Conservation (phyloP, 2,113 vertebrate genomes). For the Struthio camelus region DNA sequence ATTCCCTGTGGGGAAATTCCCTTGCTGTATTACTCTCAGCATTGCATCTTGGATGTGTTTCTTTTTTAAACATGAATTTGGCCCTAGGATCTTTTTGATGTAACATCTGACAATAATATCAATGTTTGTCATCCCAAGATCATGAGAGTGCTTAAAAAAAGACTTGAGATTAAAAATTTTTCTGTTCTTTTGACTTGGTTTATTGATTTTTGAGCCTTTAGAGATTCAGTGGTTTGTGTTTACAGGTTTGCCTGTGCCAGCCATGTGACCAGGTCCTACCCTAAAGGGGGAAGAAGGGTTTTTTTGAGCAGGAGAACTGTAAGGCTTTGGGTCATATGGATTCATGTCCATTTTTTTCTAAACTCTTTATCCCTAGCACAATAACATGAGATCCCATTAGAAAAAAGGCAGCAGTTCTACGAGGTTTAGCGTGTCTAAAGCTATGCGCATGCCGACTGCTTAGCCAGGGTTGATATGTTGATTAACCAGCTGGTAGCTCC, state of each 20-base stretch:
- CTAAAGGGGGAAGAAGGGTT: background rate
- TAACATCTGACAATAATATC: background rate
- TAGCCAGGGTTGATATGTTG: background rate
- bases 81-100: background rate
- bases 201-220: constrained; percentile 39
- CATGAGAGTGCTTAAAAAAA: background rate
- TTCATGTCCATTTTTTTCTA: background rate
- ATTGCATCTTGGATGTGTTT: background rate
- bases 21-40: background rate
- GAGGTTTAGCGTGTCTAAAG: background rate
- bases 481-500: background rate
- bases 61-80: constrained; percentile 2
- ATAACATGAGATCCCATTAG: background rate
- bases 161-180: background rate
- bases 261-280: background rate
- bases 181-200: background rate
- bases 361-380: background rate
- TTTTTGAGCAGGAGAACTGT: background rate
- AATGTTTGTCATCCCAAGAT: background rate
- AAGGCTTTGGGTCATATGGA: background rate
- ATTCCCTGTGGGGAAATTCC: background rate
- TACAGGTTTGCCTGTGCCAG: background rate
- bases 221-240: background rate
- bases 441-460: background rate
- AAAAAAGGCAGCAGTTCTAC: background rate